A percentile compares a stretch with the other conserved stretches of the same genome.
Conservation (phyloP, 1,140 invertebrate genomes). For the Cyclina sinensis region DNA sequence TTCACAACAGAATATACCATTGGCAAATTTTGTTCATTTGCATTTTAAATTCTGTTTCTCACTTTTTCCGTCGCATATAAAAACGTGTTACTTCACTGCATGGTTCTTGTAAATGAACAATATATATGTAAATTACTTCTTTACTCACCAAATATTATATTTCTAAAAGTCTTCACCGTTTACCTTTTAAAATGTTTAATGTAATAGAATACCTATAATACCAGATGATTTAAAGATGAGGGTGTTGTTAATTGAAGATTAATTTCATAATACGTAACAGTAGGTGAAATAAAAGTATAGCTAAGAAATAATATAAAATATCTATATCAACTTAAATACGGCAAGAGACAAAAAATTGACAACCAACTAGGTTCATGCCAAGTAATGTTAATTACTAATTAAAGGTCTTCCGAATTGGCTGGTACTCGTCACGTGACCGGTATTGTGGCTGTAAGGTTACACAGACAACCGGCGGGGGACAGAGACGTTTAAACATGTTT, state of each 20-base stretch:
- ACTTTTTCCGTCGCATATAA: too few species aligned
- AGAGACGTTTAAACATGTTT: too few species aligned
- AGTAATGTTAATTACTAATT: too few species aligned
- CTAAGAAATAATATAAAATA: not conserved
- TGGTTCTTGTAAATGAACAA: not conserved
- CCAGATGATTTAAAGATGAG: not conserved
- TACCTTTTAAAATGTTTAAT: not conserved
- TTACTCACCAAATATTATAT: not conserved
- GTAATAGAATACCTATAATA: not conserved
- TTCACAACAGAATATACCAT: too few species aligned
- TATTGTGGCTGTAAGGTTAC: too few species aligned
- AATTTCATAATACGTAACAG: conserved; percentile 16
- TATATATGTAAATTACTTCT: conserved; percentile 13
- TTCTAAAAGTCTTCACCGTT: not conserved
- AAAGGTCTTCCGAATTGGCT: too few species aligned
- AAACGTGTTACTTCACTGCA: not conserved
- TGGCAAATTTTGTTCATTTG: too few species aligned
- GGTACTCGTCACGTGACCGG: too few species aligned
- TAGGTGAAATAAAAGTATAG: not conserved
- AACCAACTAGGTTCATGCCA: too few species aligned
- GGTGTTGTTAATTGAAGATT: not conserved
- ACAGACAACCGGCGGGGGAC: too few species aligned
- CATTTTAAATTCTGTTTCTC: too few species aligned
- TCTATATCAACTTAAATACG: not conserved
- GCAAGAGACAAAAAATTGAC: not conserved